A percentile compares a stretch with the other conserved stretches of the same genome.
Conservation (phyloP, 2,113 vertebrate species). For the Apodemus speciosus region DNA sequence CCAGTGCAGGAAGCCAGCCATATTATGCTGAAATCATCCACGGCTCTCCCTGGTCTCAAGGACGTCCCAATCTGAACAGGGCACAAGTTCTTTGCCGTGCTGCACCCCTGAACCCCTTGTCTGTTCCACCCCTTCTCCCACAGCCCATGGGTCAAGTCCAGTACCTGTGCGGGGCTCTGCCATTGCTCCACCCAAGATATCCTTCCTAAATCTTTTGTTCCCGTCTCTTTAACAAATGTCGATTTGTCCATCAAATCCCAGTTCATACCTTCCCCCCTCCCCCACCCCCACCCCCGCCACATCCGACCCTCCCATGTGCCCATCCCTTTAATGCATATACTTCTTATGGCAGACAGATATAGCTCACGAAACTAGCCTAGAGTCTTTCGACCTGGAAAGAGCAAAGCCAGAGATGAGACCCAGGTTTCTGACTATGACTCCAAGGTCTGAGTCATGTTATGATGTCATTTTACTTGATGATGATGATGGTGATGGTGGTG, state of each 20-base stretch:
- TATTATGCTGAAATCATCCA: not conserved
- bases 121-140: not conserved
- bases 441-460: not conserved
- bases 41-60: not conserved
- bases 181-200: not conserved
- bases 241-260: not conserved
- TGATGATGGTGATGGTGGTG: not conserved
- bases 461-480: not conserved
- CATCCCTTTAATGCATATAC: not conserved
- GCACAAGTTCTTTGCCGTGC: not conserved
- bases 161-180: not conserved
- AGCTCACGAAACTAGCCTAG: not conserved
- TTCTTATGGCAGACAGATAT: not conserved
- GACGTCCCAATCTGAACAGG: not conserved
- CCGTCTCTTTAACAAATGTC: not conserved
- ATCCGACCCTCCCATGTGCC: not conserved
- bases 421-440: not conserved
- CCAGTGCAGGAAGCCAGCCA: accelerated
- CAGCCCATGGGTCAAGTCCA: not conserved
- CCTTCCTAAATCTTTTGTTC: not conserved
- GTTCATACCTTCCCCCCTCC: not conserved
- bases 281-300: no score
- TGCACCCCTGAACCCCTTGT: not conserved
- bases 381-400: not conserved
- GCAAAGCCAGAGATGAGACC: not conserved